Conservation (phyloP, 2,888 invertebrate genomes). For the Trissolcus japonicus region DNA sequence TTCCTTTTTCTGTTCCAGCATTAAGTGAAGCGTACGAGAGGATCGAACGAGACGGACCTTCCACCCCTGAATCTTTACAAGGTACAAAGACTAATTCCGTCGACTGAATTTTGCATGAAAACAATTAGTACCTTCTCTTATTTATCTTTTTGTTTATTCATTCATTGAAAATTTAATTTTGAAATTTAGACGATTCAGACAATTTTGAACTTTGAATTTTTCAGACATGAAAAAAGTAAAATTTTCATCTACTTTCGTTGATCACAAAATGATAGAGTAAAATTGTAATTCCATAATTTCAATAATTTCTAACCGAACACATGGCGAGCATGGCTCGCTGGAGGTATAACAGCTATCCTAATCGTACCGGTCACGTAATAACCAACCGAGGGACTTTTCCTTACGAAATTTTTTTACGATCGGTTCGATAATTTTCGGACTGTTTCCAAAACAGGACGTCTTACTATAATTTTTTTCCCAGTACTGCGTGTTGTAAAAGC, state of each 20-base stretch:
- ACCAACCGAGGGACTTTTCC: constrained; percentile 43
- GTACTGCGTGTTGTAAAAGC: constrained; percentile 71
- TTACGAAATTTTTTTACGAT: constrained; percentile 41
- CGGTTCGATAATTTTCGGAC: constrained; percentile 35
- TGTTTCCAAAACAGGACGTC: constrained; percentile 34
- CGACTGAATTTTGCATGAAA: no score
- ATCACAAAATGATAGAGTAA: background rate
- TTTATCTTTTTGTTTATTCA: no score
- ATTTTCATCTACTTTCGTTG: no score
- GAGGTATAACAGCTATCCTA: constrained; percentile 8
- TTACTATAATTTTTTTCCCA: constrained; percentile 67
- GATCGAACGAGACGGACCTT: constrained; percentile 85
- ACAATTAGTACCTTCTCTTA: no score
- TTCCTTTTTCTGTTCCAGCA: constrained; percentile 76
- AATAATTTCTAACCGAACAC: constrained; percentile 1
- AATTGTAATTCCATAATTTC: constrained; percentile 8
- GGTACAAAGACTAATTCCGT: constrained; percentile 64
- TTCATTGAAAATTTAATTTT: no score
- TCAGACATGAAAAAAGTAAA: no score
- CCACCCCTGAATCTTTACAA: constrained; percentile 80
- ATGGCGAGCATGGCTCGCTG: background rate
- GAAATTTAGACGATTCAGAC: no score
- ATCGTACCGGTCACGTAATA: constrained; percentile 11
- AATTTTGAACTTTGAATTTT: no score
- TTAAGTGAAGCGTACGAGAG: constrained; percentile 79